Base-by-base conservation (phyloP, 2,113 vertebrate genomes). In the Hirundichthys speculiger region DNA sequence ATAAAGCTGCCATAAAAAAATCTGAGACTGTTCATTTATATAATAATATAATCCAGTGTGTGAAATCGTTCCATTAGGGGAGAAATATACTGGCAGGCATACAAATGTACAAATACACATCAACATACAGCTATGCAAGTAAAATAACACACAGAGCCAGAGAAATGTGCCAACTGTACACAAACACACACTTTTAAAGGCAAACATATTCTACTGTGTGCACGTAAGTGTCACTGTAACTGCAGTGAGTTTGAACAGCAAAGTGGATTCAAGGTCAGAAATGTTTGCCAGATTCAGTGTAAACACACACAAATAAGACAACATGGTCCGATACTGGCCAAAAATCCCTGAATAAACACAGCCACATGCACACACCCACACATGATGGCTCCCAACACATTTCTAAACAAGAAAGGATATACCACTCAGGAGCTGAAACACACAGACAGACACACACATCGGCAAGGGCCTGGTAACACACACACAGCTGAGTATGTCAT, bases 231-330 rank as follows among this genome's bases (percentile, higher is more conserved):
- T 69, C 48, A 63, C 58, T 21, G 39, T 40, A 69, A 79, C 69
- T 61, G 72, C 80, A 77, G 74, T 77, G 59, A 80, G 74, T 79
- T 69, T 83, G 65, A 87, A 86, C 84, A 89, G 79, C 38, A 74
- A 73, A 63, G 84, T 86, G 79, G 82, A 66, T 75, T 86, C 84
- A 84, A 91, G 90, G 90, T 91, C 88, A 90, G 82, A 74, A 45
- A 54, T 84, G 84, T 82, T 85, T 82, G 77, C 73, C 67, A 67
- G 73, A 48, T 40, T 53, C 64, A 66, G 52, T 48, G 75, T 58
- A 82, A 84, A 77, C 73, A 82, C 43, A 67, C 52, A 75, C 30
- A 59, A 55, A 21, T 49, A 55, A 81, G 46, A 57, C 68, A 63
- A 69, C 66, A 68, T 20, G 20, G 69, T 67, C 66, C 64, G 46